phyloP scores from a whole-genome alignment of 2,888 invertebrate species.

The Periphyllus acericola region DNA sequence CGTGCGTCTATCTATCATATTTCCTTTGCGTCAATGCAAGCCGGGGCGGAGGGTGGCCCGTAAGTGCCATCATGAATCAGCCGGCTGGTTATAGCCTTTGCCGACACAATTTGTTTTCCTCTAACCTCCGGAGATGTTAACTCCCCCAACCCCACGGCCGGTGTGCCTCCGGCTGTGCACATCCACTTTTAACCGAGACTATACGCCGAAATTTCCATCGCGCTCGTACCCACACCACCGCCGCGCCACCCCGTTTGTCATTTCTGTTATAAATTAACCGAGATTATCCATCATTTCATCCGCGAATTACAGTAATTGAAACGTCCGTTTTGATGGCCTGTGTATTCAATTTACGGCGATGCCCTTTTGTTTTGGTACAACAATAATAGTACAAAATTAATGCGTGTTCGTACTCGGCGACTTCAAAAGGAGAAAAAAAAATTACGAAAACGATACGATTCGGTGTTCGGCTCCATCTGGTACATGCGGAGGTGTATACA shows the following conservation, averaged over 20 bases:
- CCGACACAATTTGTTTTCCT: slow-evolving; percentile 49
- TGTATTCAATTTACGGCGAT: neutral
- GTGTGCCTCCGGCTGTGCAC: too few species aligned
- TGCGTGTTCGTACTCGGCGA: too few species aligned
- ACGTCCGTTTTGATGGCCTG: slow-evolving; percentile 5
- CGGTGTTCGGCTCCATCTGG: too few species aligned
- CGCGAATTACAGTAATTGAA: slow-evolving; percentile 31
- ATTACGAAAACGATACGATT: too few species aligned
- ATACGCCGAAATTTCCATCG: slow-evolving; percentile 1
- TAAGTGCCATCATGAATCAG: slow-evolving; percentile 54
- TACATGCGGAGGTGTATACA: too few species aligned
- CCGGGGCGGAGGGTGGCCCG: neutral
- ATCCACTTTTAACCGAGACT: neutral
- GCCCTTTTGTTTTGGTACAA: neutral
- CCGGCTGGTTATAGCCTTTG: slow-evolving; percentile 18
- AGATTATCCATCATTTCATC: slow-evolving; percentile 23
- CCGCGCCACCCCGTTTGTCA: neutral
- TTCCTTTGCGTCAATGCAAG: slow-evolving; percentile 5
- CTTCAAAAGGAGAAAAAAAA: too few species aligned
- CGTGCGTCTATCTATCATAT: slow-evolving; percentile 49
- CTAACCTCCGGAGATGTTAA: slow-evolving; percentile 14
- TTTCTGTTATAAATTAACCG: slow-evolving; percentile 33
- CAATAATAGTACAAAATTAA: neutral
- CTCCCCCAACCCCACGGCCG: neutral
- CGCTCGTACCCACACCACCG: neutral